A percentile compares a stretch with the other conserved stretches of the same genome.
phyloP scores from a whole-genome alignment of 2,113 vertebrate species.

The Pseudorectes ferrugineus region DNA sequence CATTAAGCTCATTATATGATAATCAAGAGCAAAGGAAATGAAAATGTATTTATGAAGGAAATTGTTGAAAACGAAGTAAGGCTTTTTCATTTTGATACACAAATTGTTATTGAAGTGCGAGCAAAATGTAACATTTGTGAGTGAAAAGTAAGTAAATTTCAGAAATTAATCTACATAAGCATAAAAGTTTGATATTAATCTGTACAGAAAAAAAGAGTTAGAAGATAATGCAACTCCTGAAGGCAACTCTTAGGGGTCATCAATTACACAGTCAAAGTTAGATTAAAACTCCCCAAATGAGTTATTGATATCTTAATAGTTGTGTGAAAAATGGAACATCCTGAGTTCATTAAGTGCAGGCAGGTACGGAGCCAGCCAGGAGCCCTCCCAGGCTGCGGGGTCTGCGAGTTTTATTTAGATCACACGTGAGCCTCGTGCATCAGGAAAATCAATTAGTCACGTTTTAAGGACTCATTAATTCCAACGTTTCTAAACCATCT shows the following conservation, averaged over 20 bases:
- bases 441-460: not conserved
- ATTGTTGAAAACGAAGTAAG: not conserved
- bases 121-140: not conserved
- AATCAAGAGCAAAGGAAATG: not conserved
- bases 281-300: not conserved
- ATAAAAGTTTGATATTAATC: not conserved
- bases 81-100: not conserved
- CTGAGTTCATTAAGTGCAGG: not conserved
- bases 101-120: not conserved
- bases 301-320: not conserved
- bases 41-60: not conserved
- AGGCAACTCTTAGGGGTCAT: not conserved
- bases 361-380: not conserved
- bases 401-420: not conserved
- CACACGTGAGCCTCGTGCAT: not conserved
- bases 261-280: not conserved
- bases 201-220: not conserved
- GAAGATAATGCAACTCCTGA: not conserved
- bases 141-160: not conserved
- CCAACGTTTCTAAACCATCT: not conserved
- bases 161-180: not conserved
- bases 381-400: not conserved
- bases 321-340: not conserved
- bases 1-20: not conserved
- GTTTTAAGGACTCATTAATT: constrained; percentile 12